Conservation (phyloP, 2,113 vertebrate genomes). For the Cinclus cinclus region DNA sequence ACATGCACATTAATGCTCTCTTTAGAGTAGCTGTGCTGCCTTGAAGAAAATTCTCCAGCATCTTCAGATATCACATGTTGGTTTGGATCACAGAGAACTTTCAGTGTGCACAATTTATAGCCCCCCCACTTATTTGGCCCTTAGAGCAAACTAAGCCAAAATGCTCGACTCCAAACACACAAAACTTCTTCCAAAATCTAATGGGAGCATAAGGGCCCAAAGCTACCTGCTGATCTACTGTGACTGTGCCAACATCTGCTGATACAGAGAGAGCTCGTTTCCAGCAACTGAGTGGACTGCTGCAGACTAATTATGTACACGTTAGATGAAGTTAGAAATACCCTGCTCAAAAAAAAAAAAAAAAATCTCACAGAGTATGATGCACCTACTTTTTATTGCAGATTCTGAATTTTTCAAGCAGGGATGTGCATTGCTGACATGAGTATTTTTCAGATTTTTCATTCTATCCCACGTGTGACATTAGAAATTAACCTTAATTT, state of each 20-base stretch:
- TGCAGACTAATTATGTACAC: not conserved
- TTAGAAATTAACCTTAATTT: not conserved
- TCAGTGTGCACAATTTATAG: not conserved
- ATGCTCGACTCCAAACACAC: not conserved
- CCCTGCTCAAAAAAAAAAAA: fast-evolving
- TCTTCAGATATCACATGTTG: not conserved
- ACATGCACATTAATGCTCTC: not conserved
- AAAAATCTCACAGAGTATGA: not conserved
- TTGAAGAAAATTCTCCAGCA: not conserved
- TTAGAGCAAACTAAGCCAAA: not conserved
- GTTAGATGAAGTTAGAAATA: not conserved
- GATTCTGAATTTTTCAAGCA: not conserved
- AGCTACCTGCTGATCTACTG: not conserved
- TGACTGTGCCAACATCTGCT: not conserved
- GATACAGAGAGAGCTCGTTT: not conserved
- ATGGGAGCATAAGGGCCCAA: not conserved
- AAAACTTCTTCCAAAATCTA: conserved; percentile 9
- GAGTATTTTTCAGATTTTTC: not conserved
- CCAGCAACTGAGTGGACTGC: not conserved
- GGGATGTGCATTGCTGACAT: not conserved
- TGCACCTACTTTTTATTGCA: not conserved
- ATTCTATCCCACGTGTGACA: not conserved
- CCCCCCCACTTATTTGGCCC: not conserved
- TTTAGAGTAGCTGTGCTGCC: not conserved
- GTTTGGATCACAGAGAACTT: not conserved